Percentiles rank a stretch among this genome's conserved stretches.
phyloP scores from a whole-genome alignment of 2,797 vertebrate genomes.

The Perodicticus potto region DNA sequence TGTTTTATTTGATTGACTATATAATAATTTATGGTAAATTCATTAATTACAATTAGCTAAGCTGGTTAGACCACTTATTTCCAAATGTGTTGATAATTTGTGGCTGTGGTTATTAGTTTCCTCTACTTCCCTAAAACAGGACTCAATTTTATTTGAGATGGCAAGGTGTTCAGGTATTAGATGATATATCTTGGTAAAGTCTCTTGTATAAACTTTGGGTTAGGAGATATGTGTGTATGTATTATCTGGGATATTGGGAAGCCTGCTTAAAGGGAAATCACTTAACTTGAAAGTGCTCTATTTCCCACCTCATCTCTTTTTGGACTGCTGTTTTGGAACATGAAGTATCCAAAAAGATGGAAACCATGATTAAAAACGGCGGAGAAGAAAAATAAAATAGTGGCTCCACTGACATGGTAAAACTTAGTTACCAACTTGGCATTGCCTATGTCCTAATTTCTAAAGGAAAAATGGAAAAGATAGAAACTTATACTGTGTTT shows the following conservation, averaged over 20 bases:
- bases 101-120: not conserved
- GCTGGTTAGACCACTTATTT: not conserved
- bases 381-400: not conserved
- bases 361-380: not conserved
- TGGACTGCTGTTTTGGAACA: not conserved
- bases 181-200: not conserved
- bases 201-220: not conserved
- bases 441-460: not conserved
- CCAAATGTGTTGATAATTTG: conserved; percentile 28
- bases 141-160: not conserved
- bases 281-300: not conserved
- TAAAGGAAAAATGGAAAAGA: conserved; percentile 7
- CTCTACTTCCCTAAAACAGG: not conserved
- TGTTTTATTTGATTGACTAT: conserved; percentile 7
- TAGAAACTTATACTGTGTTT: not conserved
- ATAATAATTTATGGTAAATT: not conserved
- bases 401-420: not conserved
- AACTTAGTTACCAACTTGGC: not conserved
- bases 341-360: not conserved
- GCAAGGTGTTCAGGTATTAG: not conserved
- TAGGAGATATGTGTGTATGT: not conserved
- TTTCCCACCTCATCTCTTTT: not conserved
- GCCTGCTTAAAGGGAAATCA: not conserved
- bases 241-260: not conserved
- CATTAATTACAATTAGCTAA: not conserved